Percentiles rank a stretch among this genome's conserved stretches.
These are phyloP conservation scores for Melanotaenia pygmaea DNA, from an alignment of 2,797 vertebrate species.

Conservation along the genomic window DNA sequence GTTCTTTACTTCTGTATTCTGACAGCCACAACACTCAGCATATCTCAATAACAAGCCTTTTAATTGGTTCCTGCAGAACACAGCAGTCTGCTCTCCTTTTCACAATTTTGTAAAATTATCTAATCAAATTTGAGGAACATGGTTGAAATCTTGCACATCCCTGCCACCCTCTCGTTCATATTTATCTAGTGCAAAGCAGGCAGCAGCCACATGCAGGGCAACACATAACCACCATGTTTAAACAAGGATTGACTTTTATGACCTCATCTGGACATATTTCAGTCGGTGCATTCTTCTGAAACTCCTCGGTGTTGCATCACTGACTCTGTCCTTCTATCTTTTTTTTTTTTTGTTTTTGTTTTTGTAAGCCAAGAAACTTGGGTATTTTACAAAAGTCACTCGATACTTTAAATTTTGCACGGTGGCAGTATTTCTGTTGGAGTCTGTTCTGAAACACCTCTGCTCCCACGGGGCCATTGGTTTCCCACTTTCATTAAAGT, in stretches of 20 bases:
- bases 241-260: slow-evolving; percentile 16
- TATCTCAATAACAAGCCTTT: too few species aligned
- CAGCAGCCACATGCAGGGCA: slow-evolving; percentile 24
- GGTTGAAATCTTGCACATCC: not conserved
- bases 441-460: slow-evolving; percentile 45
- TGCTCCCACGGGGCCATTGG: slow-evolving; percentile 60
- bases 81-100: not conserved
- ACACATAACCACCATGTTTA: slow-evolving; percentile 4
- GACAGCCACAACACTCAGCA: too few species aligned
- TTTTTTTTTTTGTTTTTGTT: not conserved
- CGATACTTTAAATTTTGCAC: slow-evolving; percentile 60
- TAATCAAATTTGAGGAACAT: not conserved
- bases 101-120: not conserved
- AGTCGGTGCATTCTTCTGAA: slow-evolving; percentile 8
- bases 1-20: too few species aligned
- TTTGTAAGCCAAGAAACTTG: slow-evolving; percentile 33
- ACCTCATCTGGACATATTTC: slow-evolving; percentile 38
- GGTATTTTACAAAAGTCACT: slow-evolving; percentile 65
- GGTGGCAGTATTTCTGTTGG: slow-evolving; percentile 53
- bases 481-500: slow-evolving; percentile 78
- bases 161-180: not conserved
- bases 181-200: slow-evolving; percentile 37
- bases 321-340: slow-evolving; percentile 32
- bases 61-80: too few species aligned
- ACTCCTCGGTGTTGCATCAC: slow-evolving; percentile 21